A percentile compares a stretch with the other conserved stretches of the same genome.
These are phyloP conservation scores for Tetramorium bicarinatum DNA, from an alignment of 2,888 invertebrate species.

Conservation along the genomic window DNA sequence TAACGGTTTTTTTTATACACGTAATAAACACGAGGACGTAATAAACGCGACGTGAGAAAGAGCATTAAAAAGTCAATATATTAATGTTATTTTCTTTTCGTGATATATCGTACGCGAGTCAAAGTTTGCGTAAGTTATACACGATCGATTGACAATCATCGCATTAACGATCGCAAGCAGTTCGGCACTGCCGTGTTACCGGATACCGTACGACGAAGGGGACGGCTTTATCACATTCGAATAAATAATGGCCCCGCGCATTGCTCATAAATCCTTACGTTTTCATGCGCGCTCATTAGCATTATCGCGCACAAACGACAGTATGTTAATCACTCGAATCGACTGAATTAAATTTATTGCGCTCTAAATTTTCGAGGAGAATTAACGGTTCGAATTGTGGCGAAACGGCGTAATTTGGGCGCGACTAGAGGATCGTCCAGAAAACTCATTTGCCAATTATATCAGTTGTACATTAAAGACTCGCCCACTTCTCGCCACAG, in stretches of 20 bases:
- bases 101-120: not conserved
- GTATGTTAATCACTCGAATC: constrained; percentile 22
- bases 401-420: not conserved
- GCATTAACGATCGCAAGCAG: constrained; percentile 18
- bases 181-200: not conserved
- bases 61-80: not conserved
- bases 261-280: constrained; percentile 37
- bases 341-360: constrained; percentile 35
- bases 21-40: not conserved
- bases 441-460: constrained; percentile 58
- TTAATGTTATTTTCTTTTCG: not conserved
- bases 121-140: constrained; percentile 5
- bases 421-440: not conserved
- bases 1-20: not conserved
- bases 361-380: not conserved
- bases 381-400: not conserved
- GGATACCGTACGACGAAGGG: constrained; percentile 20
- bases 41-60: not conserved
- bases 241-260: constrained; percentile 15
- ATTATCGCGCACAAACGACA: constrained; percentile 13
- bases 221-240: constrained; percentile 52
- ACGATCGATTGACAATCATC: constrained; percentile 17
- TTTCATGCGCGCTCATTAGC: constrained; percentile 31
- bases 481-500: not conserved
- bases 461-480: constrained; percentile 50